Evolutionary conservation across 2,797 vertebrate genomes (phyloP).

Genomic region (Odontamblyopus rebecca): DNA sequence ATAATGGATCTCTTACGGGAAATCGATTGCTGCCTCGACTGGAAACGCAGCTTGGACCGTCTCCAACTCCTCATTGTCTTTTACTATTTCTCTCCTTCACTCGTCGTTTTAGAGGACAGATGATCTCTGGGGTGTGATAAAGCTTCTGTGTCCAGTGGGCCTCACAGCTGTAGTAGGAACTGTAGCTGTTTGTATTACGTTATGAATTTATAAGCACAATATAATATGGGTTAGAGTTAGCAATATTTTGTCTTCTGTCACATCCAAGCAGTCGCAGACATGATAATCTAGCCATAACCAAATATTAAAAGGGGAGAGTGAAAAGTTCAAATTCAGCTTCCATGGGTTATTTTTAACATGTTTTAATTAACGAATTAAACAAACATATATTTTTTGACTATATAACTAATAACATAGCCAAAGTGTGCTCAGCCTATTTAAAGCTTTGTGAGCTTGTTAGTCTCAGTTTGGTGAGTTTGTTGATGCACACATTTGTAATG

Average conservation of each 20-base stretch:
- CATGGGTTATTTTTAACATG: no score
- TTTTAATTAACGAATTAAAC: no score
- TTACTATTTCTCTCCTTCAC: constrained; percentile 26
- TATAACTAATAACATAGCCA: not conserved
- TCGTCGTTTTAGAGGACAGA: constrained; percentile 18
- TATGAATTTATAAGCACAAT: not conserved
- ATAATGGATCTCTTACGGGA: constrained; percentile 43
- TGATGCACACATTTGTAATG: not conserved
- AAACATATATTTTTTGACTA: no score
- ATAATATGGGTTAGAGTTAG: not conserved
- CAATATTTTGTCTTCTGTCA: not conserved
- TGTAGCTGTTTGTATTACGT: not conserved
- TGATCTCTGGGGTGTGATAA: not conserved
- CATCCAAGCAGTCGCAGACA: not conserved
- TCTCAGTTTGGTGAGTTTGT: constrained; percentile 6
- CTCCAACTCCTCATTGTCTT: constrained; percentile 32
- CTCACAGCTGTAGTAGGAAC: not conserved
- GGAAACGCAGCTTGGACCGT: constrained; percentile 26
- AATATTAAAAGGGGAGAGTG: no score
- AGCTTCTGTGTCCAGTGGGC: not conserved
- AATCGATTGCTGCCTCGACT: constrained; percentile 33
- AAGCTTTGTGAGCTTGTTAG: not conserved
- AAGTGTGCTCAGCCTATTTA: not conserved
- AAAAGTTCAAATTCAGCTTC: no score
- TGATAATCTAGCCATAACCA: no score